Base-by-base conservation (phyloP, 1,140 invertebrate genomes). In the Melipona quadrifasciata region DNA sequence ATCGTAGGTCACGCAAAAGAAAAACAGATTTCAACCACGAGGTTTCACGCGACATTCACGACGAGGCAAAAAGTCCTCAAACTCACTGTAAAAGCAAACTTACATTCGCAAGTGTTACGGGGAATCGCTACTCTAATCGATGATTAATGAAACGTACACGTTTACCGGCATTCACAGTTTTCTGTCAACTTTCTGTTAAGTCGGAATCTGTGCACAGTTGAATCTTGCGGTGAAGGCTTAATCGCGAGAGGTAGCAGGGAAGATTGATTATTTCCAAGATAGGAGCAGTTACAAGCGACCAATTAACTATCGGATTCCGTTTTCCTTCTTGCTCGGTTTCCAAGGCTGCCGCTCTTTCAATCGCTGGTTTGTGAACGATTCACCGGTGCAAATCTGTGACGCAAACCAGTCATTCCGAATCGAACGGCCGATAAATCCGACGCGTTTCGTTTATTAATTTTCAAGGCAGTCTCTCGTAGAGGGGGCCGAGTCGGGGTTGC, bases 261-360 rank as follows among this genome's bases (percentile, higher is more conserved):
- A 87, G 81, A 87, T 81, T 57, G 87, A 88, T 87, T 87, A 86
- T 78, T 77, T 73, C 72, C 80, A 87, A 78, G 86, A 87, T 83
- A 68, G 75, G 82, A 72, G 71, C 31, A 51, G 85, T 84, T 76
- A 67, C 64, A 74, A 65, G 47, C 58, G 87, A 27, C 55, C 80
- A 77, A 85, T 88, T 88, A 87, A 73, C 64, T 27, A 82, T 58
- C 53, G 31, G 47, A 86, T 34, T 61, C 53, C 61, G 16, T 72
- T 47, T 72, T 27, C 39, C 39, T 57, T n/a, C 39, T 73, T 31
- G 12, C 31, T 17, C 19, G 31, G 3, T 57, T 53, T 34, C 34
- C 34, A 57, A 6, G 4, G 3, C 12, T 47, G 39, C 5, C 39
- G 39, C 8, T 47, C 24, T 53, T 27, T 31, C 31, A 31, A 19